Evolutionary conservation across 2,797 vertebrate species (phyloP).

Genomic region (Fratercula arctica): DNA sequence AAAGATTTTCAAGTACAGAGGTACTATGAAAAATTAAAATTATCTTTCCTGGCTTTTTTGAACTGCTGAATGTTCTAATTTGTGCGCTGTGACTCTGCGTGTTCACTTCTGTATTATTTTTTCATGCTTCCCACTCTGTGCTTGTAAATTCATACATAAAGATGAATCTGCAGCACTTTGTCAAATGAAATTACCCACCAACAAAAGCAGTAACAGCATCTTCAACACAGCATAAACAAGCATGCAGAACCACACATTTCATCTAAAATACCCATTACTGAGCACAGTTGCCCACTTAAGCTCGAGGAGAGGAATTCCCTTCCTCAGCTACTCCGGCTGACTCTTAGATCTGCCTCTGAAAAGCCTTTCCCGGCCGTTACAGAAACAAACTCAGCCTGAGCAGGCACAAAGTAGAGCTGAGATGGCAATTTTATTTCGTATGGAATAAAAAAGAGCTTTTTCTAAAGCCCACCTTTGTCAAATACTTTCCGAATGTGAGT

Average conservation of each 20-base stretch:
- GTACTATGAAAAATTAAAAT: constrained; percentile 14
- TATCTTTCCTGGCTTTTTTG: neutral
- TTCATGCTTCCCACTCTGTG: constrained; percentile 19
- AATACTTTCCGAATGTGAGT: neutral
- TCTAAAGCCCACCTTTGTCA: neutral
- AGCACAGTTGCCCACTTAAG: constrained; percentile 12
- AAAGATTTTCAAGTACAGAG: neutral
- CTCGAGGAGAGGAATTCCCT: neutral
- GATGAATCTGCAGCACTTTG: constrained; percentile 25
- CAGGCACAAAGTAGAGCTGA: neutral
- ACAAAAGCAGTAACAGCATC: constrained; percentile 41
- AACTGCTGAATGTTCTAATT: constrained; percentile 3
- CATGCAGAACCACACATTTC: constrained; percentile 5
- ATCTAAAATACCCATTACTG: neutral
- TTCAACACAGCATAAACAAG: constrained; percentile 48
- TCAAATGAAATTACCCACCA: constrained; percentile 53
- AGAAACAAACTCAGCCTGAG: neutral
- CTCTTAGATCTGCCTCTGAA: neutral
- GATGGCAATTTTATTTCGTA: neutral
- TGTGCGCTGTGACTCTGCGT: neutral
- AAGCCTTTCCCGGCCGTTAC: neutral
- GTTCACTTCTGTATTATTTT: constrained; percentile 5
- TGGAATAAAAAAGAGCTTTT: neutral
- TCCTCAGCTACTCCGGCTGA: neutral
- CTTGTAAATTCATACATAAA: constrained; percentile 49